Evolutionary conservation across 1,140 invertebrate species (phyloP).

Genomic region (Delia radicum): DNA sequence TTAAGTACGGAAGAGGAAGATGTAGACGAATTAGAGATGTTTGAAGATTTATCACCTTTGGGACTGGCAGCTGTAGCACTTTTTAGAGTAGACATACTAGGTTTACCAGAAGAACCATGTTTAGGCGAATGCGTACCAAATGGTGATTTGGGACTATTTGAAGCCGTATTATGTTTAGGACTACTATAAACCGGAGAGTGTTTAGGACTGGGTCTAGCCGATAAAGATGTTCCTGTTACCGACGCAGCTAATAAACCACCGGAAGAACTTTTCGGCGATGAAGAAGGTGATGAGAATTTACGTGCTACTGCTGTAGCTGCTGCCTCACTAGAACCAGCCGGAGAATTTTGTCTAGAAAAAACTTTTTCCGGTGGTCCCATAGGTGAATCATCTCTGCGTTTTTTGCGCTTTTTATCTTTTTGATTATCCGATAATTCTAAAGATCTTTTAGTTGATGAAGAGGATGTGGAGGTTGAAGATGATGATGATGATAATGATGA

Average conservation of each 20-base stretch:
- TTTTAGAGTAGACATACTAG: conserved; percentile 84
- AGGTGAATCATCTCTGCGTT: conserved; percentile 71
- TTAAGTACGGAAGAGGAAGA: neutral
- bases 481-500: neutral
- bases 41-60: conserved; percentile 23
- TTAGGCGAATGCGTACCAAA: conserved; percentile 71
- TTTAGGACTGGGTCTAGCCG: conserved; percentile 70
- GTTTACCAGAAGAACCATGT: conserved; percentile 75
- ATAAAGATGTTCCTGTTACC: conserved; percentile 55
- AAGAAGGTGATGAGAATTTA: conserved; percentile 56
- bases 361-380: conserved; percentile 85
- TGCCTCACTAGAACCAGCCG: conserved; percentile 38
- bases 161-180: conserved; percentile 66
- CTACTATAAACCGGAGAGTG: conserved; percentile 76
- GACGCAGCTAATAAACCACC: conserved; percentile 63
- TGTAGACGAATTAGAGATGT: neutral
- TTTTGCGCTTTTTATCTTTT: conserved; percentile 76
- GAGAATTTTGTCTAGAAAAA: conserved; percentile 50
- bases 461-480: conserved; percentile 39
- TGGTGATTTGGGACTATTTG: conserved; percentile 64
- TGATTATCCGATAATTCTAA: conserved; percentile 64
- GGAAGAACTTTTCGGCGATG: conserved; percentile 63
- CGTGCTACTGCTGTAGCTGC: conserved; percentile 35
- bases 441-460: conserved; percentile 58
- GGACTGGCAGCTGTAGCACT: conserved; percentile 61